Percentiles rank a stretch among this genome's conserved stretches.
Evolutionary conservation across 2,113 vertebrate genomes (phyloP).

Genomic region (Lanius ludovicianus): DNA sequence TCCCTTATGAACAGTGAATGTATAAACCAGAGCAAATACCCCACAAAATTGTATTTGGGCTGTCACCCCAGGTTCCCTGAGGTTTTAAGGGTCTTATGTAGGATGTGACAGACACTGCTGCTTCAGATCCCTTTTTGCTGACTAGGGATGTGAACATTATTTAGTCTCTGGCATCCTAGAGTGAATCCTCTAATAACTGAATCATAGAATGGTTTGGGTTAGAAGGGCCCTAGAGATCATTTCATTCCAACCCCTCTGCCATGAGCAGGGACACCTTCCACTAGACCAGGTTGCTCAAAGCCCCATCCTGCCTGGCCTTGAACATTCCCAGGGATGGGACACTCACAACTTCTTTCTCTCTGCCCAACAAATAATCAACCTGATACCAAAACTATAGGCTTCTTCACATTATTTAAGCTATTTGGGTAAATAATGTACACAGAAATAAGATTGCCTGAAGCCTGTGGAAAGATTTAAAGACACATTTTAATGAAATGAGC

Average conservation of each 20-base stretch:
- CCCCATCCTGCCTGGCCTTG: neutral
- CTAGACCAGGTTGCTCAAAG: neutral
- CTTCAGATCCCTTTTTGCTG: neutral
- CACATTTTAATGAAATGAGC: neutral
- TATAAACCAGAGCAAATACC: neutral
- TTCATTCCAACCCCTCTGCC: neutral
- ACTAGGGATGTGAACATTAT: neutral
- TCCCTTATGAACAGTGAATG: neutral
- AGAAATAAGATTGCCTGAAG: neutral
- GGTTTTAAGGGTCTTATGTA: neutral
- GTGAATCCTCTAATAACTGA: neutral
- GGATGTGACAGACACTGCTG: neutral
- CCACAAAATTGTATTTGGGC: neutral
- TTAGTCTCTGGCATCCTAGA: neutral
- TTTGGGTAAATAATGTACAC: neutral
- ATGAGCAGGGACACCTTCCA: neutral
- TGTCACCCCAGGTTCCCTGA: neutral
- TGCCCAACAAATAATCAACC: neutral
- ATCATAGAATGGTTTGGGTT: neutral
- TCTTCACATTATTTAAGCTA: neutral
- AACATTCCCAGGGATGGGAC: neutral
- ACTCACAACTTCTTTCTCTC: neutral
- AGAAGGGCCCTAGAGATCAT: neutral
- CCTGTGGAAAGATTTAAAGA: neutral
- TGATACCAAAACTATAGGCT: neutral